These are phyloP conservation scores for Leptoclinus maculatus DNA, from an alignment of 2,797 vertebrate species.

Conservation along the genomic window DNA sequence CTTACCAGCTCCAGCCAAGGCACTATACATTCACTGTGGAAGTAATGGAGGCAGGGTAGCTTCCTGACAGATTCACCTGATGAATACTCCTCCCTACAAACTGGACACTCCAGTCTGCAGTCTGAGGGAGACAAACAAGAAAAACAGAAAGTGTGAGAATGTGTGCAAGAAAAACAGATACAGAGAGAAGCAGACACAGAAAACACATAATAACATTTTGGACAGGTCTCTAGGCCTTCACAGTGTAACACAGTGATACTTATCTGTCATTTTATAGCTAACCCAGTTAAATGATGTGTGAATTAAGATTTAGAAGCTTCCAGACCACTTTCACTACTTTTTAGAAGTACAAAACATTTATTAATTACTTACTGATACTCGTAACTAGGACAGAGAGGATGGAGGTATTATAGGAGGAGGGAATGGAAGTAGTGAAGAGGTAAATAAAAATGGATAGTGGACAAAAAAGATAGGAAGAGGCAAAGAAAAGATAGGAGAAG, in stretches of 20 bases:
- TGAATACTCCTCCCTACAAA: conserved; percentile 91
- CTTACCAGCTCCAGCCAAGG: conserved; percentile 96
- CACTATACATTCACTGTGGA: conserved; percentile 93
- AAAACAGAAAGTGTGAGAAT: conserved; percentile 14
- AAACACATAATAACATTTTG: conserved; percentile 1
- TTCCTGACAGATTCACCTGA: conserved; percentile 89
- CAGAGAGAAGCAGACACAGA: neutral
- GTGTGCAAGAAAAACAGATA: conserved; percentile 10
- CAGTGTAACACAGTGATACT: neutral
- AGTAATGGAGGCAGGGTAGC: conserved; percentile 92
- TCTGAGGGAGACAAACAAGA: conserved; percentile 61
- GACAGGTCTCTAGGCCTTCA: neutral
- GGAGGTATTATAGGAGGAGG: neutral
- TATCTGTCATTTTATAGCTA: neutral
- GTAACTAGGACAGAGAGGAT: neutral
- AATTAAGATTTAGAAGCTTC: conserved; percentile 16
- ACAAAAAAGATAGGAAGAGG: neutral
- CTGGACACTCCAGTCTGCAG: conserved; percentile 87
- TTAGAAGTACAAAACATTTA: neutral
- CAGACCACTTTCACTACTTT: neutral
- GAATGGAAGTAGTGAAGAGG: neutral
- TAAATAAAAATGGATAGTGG: neutral
- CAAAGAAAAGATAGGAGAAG: neutral
- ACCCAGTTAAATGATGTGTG: neutral
- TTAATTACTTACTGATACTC: neutral